Evolutionary conservation across 1,140 invertebrate genomes (phyloP), one percentile per base, ranked within the genome.

Genomic region (Anastrepha ludens): DNA sequence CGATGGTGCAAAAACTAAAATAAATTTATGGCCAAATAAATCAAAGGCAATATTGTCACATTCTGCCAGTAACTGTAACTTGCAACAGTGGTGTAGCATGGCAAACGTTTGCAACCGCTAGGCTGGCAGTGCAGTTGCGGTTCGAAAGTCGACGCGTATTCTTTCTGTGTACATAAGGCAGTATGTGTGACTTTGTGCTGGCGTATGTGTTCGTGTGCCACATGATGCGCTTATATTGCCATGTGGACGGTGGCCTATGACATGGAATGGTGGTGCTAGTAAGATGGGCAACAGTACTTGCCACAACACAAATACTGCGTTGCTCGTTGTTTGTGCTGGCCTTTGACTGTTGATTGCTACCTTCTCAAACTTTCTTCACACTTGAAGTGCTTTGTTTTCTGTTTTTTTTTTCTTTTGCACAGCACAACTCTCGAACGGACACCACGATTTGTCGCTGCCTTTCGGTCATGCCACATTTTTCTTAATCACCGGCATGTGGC

Each of bases 1-100:
- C 55, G 58, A 41, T 86, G 88, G 87, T 60, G 62, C 88, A 88
- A 89, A 89, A 89, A 89, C 89, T 89, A 90, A 89, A 90, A 90
- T 89, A 81, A 89, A 90, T 90, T 90, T 90, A 90, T 90, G 87
- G 89, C 90, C 86, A 88, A 89, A 88, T 90, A 91, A 91, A 91
- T 90, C 90, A 91, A 90, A 88, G 89, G 87, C 90, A 89, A 91
- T 90, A 90, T 90, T 90, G 90, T 90, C 90, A 90, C 90, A 91
- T 91, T 90, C 89, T 87, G 88, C 67, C 39, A 88, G 47, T 47
- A 58, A n/a, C 60, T 64, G 29, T 29, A 17, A 55, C 74, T 81
- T 50, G 74, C 74, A 81, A 58, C 74, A 81, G 17, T 58, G 39
- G 47, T 55, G 74, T 11, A 29, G 9, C 47, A 81, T 81, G 47